Evolutionary conservation across 2,113 vertebrate genomes (phyloP).

Genomic region (Myxocyprinus asiaticus): DNA sequence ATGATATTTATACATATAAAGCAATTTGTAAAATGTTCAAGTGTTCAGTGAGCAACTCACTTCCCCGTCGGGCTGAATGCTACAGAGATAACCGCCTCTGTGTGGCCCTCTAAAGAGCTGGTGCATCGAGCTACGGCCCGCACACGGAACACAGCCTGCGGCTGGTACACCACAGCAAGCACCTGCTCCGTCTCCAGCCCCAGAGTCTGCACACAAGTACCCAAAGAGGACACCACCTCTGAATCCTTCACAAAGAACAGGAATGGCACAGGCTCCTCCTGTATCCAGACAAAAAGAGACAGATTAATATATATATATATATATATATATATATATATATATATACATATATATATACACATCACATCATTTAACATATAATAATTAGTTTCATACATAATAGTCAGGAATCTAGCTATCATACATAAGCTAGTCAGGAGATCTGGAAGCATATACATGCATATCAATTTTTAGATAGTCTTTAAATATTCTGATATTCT

Average conservation of each 20-base stretch:
- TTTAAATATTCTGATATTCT: background rate
- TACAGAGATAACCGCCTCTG: constrained; percentile 92
- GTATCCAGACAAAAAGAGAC: background rate
- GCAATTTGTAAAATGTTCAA: background rate
- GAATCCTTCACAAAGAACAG: constrained; percentile 88
- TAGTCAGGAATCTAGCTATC: no score
- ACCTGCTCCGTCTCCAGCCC: constrained; percentile 88
- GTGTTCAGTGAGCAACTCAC: constrained; percentile 71
- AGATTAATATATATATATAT: no score
- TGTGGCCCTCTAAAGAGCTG: constrained; percentile 94
- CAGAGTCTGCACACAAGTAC: constrained; percentile 79
- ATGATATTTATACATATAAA: background rate
- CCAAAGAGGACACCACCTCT: constrained; percentile 86
- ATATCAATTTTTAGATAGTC: no score
- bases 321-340: no score
- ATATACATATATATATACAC: no score
- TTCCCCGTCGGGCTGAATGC: constrained; percentile 97
- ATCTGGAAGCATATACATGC: no score
- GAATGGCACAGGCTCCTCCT: constrained; percentile 91
- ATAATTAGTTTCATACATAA: no score
- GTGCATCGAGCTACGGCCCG: constrained; percentile 93
- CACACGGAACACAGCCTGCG: constrained; percentile 92
- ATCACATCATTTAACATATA: no score
- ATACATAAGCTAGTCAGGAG: no score
- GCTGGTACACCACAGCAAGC: constrained; percentile 92